A percentile compares a stretch with the other conserved stretches of the same genome.
Conservation (phyloP, 2,113 vertebrate genomes). For the Microcebus ravelobensis region DNA sequence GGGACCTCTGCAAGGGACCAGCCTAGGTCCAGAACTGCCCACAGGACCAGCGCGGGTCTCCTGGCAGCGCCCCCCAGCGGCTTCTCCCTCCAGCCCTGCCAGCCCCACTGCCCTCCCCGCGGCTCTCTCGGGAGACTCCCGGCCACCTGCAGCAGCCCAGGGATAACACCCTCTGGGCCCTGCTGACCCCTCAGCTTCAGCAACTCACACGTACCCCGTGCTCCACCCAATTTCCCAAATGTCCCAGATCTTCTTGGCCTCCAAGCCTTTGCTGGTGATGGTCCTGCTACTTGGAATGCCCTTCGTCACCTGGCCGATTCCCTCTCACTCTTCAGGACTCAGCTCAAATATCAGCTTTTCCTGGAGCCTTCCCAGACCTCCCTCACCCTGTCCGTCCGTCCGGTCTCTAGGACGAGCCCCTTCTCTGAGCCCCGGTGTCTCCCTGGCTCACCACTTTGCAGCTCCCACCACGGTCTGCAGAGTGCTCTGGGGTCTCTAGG, state of each 20-base stretch:
- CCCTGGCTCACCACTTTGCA: neutral
- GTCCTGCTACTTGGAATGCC: neutral
- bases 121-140: neutral
- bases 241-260: neutral
- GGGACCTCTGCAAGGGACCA: neutral
- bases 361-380: neutral
- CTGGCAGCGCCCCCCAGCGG: accelerated
- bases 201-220: neutral
- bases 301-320: neutral
- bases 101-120: neutral
- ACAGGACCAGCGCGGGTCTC: neutral
- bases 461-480: neutral
- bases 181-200: neutral
- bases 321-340: neutral
- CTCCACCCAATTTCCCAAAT: neutral
- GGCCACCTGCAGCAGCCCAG: neutral
- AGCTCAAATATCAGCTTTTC: neutral
- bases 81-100: neutral
- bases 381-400: neutral
- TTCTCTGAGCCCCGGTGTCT: neutral
- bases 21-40: neutral
- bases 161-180: neutral
- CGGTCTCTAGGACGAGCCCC: neutral
- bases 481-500: neutral
- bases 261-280: neutral